phyloP scores from a whole-genome alignment of 2,113 vertebrate species.

The Cyanistes caeruleus region DNA sequence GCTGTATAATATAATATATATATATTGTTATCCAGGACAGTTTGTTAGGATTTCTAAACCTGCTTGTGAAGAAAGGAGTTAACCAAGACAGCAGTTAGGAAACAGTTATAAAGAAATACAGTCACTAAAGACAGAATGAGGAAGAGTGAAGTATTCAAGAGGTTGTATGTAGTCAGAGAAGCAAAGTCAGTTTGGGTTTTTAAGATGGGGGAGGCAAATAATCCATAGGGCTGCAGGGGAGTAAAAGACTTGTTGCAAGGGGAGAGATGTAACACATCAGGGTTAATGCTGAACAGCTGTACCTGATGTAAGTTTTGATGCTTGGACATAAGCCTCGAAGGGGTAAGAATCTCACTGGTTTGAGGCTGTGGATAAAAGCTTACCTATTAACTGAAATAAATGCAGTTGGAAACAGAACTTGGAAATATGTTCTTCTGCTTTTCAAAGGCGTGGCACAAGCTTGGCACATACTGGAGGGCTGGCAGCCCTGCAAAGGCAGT shows the following conservation, averaged over 20 bases:
- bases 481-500: background rate
- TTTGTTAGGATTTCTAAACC: background rate
- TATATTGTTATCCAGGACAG: background rate
- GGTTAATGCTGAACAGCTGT: background rate
- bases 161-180: background rate
- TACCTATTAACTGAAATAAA: background rate
- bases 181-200: background rate
- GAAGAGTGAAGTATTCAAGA: background rate
- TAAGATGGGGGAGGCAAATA: background rate
- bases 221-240: background rate
- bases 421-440: background rate
- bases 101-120: background rate
- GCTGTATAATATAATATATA: too few relatives aligned
- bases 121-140: background rate
- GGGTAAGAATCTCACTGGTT: background rate
- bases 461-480: background rate
- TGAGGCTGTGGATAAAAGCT: background rate
- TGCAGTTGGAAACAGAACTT: background rate
- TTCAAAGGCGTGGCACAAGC: background rate
- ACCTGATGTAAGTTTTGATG: background rate
- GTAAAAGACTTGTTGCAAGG: background rate
- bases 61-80: background rate
- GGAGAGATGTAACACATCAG: background rate
- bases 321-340: background rate
- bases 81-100: background rate